Conservation (phyloP, 1,140 invertebrate species). For the Varroa destructor region DNA sequence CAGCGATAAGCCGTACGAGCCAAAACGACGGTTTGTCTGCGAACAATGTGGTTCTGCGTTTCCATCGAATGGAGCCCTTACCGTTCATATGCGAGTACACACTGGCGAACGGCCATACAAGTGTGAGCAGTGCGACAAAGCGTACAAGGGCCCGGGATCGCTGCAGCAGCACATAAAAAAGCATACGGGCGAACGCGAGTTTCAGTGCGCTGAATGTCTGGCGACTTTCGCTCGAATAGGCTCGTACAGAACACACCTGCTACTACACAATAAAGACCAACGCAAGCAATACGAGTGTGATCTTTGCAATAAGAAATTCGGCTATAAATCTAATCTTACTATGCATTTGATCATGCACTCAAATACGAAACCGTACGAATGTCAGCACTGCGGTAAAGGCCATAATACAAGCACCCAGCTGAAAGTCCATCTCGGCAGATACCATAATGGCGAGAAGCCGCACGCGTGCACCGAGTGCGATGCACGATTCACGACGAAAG, state of each 20-base stretch:
- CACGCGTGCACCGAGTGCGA: conserved; percentile 2
- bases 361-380: not conserved
- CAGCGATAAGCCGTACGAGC: conserved; percentile 53
- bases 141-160: conserved; percentile 42
- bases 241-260: no score
- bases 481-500: not conserved
- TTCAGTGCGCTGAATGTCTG: conserved; percentile 60
- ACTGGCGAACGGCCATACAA: conserved; percentile 45
- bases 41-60: not conserved
- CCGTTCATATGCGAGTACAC: conserved; percentile 37
- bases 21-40: not conserved
- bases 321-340: not conserved
- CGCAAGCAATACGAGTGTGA: conserved; percentile 1
- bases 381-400: not conserved
- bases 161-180: conserved; percentile 43
- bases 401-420: not conserved
- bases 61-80: not conserved
- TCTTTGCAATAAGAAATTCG: conserved; percentile 2
- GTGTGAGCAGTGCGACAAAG: conserved; percentile 44
- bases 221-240: not conserved
- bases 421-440: not conserved
- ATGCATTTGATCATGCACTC: conserved; percentile 33
- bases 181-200: conserved; percentile 63
- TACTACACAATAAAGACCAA: no score
- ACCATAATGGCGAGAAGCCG: not conserved